These are phyloP conservation scores for Sphaeridia pumilis DNA, from an alignment of 2,888 invertebrate genomes.

Conservation along the genomic window DNA sequence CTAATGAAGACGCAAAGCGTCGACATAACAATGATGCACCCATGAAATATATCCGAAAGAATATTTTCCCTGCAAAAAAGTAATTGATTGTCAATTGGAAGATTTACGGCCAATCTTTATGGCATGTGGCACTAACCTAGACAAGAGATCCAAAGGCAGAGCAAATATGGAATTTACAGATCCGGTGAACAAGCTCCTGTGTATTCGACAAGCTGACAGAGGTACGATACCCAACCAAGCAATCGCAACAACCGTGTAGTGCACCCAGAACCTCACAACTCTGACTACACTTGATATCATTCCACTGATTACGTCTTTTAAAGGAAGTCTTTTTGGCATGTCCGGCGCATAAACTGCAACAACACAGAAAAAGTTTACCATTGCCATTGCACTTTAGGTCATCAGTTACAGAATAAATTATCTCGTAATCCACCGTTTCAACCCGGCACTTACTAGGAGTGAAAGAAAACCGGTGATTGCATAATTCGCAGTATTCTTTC, in stretches of 20 bases:
- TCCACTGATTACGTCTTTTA: conserved; percentile 84
- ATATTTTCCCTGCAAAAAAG: conserved; percentile 57
- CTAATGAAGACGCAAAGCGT: conserved; percentile 94
- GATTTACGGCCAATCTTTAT: not conserved
- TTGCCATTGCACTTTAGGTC: no score
- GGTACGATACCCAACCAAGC: conserved; percentile 98
- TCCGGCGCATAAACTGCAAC: conserved; percentile 83
- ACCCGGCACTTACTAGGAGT: conserved; percentile 59
- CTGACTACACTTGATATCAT: conserved; percentile 76
- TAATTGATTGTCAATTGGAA: not conserved
- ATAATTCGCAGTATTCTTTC: conserved; percentile 97
- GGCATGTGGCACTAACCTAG: conserved; percentile 49
- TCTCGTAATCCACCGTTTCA: no score
- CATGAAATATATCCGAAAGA: conserved; percentile 86
- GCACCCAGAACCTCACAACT: conserved; percentile 92
- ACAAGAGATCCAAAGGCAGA: conserved; percentile 80
- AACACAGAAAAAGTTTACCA: no score
- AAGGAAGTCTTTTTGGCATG: conserved; percentile 94
- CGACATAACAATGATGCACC: conserved; percentile 91
- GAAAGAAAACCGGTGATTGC: conserved; percentile 94
- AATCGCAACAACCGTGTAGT: conserved; percentile 89
- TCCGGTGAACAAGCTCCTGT: conserved; percentile 82
- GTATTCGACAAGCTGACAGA: conserved; percentile 88
- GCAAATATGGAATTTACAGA: conserved; percentile 67
- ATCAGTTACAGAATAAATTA: no score